Evolutionary conservation across 2,113 vertebrate genomes (phyloP), one percentile per base, ranked within the genome.

Genomic region (Chaenocephalus aceratus): DNA sequence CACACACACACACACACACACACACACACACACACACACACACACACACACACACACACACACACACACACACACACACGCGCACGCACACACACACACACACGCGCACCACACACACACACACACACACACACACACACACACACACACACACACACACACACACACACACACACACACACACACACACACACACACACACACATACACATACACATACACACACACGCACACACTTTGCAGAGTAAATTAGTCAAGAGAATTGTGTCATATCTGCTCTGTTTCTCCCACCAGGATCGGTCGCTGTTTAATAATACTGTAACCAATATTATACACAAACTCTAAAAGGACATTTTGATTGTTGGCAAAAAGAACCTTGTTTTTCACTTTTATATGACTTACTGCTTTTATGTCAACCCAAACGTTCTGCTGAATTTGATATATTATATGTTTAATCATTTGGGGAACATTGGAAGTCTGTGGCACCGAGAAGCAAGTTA

Each of bases 231-330:
- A 61, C 61, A 71, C 64, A 10, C 16, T 72, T 66, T 64, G 59
- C 51, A 64, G 56, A 82, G 59, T 84, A 52, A 75, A 75, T 85
- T 67, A 84, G 64, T 83, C 72, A 60, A 56, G 66, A 85, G 70
- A 81, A 78, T 86, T 80, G 69, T 80, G 59, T 83, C 79, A 73
- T 75, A 65, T 71, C 48, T 85, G 60, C 63, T 82, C 63, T 34
- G 75, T 85, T 80, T 76, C 80, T 81, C 71, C 82, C 67, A 68
- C 49, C 63, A 79, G 75, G 79, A 72, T 88, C 5, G 16, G 16
- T 78, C 2, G 4, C 44, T 54, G 57, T 83, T 83, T 62, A 52
- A 62, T 58, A 76, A 79, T 54, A 63, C 56, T 18, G 30, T 69
- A 53, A 80, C 66, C 30, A 16, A 16, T 73, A 57, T 75, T 36